These are phyloP conservation scores for Dolomedes plantarius DNA, from an alignment of 2,888 invertebrate species.

Conservation along the genomic window DNA sequence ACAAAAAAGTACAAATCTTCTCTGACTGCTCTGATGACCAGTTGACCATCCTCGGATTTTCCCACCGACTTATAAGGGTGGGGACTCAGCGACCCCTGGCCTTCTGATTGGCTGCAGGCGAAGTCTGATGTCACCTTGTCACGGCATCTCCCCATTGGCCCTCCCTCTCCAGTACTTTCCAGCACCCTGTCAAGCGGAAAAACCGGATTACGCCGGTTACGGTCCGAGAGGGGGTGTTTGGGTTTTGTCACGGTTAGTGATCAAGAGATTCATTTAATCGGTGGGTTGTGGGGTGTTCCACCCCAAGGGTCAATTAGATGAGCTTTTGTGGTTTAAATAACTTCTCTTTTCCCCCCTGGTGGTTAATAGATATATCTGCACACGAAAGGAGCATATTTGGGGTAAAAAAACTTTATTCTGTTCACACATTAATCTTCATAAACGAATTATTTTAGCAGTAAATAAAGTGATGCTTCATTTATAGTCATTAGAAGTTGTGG, in stretches of 20 bases:
- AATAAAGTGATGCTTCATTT: too few relatives aligned
- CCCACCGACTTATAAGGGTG: neutral
- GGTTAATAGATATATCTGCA: too few relatives aligned
- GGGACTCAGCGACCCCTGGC: neutral
- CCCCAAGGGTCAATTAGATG: neutral
- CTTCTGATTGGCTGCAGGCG: neutral
- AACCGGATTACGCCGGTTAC: conserved; percentile 3
- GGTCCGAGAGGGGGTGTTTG: conserved; percentile 10
- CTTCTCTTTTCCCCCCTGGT: too few relatives aligned
- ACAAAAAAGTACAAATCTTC: neutral
- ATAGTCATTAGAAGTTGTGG: too few relatives aligned
- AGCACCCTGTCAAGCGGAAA: neutral
- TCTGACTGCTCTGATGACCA: conserved; percentile 6
- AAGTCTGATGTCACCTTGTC: conserved; percentile 10
- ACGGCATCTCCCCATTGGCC: neutral
- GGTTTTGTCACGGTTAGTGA: conserved; percentile 6
- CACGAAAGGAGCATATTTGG: too few relatives aligned
- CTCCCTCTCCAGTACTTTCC: neutral
- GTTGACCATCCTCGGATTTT: conserved; percentile 7
- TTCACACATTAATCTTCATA: too few relatives aligned
- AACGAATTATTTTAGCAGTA: too few relatives aligned
- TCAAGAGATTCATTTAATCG: conserved; percentile 9
- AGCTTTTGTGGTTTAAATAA: neutral
- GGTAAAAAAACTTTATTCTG: too few relatives aligned
- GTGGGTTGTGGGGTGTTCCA: neutral